Base-by-base conservation (phyloP, 2,888 invertebrate genomes). In the Perizoma flavofasciatum region DNA sequence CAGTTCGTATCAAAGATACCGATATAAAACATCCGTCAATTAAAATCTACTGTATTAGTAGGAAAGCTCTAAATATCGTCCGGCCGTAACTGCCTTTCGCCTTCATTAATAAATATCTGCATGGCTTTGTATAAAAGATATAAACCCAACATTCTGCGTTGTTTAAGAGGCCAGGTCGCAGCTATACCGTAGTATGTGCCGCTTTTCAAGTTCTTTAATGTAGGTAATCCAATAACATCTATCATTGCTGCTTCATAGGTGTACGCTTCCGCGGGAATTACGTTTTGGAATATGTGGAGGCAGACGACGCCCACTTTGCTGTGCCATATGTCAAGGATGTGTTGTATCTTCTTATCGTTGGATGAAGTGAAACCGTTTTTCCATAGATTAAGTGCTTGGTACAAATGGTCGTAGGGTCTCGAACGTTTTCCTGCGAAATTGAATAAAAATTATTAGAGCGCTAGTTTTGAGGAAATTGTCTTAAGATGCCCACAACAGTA, bases 221-320 rank as follows among this genome's bases (percentile, higher is more conserved):
- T 62, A 39, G 62, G 55, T 35, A 55, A 35, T 51, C 96, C 96
- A 6, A 99, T 82, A 0, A 97, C 97, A 72, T 97, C 97, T 10
- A 99, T 98, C 94, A 99, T 98, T 7, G 97, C 95, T 0, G 98
- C 98, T 85, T 99, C 99, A 65, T 98, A 92, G 0, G 98, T 98
- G 70, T 96, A 97, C 0, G 99, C 99, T 83, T 99, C 99, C 0
- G 95, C 96, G 0, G 98, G 96, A 50, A 97, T 95, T 0, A 96
- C 95, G 82, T 98, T 98, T 74, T 97, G 97, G 81, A 98, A 99
- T 47, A 98, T 94, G 73, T 97, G 97, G 0, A 99, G 89, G 59
- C 98, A 98, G 0, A 99, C 94, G 0, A 99, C 98, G 0, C 99
- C 99, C 9, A 94, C 90, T 55, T 95, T 95, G 67, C 93, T 93